Conservation (phyloP, 2,797 vertebrate species). For the Carcharodon carcharias region DNA sequence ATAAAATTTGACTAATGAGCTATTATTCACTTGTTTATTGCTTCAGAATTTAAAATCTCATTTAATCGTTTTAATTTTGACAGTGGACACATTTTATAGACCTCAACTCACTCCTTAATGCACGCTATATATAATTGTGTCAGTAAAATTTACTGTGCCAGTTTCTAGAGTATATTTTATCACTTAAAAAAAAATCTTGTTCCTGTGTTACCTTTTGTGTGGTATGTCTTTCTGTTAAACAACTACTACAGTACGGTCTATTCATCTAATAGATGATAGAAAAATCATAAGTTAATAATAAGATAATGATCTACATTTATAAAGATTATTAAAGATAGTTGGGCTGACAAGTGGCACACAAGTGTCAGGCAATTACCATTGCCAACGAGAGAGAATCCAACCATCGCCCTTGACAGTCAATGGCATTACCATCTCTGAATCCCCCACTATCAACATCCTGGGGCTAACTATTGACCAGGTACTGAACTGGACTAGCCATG, state of each 20-base stretch:
- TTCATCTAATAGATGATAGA: background rate
- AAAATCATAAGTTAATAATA: background rate
- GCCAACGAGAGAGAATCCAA: too few relatives aligned
- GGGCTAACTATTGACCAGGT: too few relatives aligned
- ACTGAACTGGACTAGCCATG: too few relatives aligned
- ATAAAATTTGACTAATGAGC: background rate
- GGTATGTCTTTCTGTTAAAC: background rate
- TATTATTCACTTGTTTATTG: background rate
- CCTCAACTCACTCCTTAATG: background rate
- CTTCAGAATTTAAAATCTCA: background rate
- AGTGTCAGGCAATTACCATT: too few relatives aligned
- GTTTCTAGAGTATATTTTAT: background rate
- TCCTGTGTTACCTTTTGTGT: background rate
- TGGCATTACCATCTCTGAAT: too few relatives aligned
- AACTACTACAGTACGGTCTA: background rate
- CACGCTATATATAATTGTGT: background rate
- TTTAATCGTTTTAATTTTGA: slow-evolving; percentile 27
- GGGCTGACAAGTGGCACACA: too few relatives aligned
- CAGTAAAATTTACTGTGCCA: too few relatives aligned
- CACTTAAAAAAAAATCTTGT: background rate
- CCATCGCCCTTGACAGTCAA: too few relatives aligned
- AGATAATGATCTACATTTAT: background rate
- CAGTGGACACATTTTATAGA: background rate
- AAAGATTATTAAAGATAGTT: too few relatives aligned
- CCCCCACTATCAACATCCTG: too few relatives aligned